phyloP scores from a whole-genome alignment of 2,888 invertebrate genomes.

The Drosophila kuntzei region DNA sequence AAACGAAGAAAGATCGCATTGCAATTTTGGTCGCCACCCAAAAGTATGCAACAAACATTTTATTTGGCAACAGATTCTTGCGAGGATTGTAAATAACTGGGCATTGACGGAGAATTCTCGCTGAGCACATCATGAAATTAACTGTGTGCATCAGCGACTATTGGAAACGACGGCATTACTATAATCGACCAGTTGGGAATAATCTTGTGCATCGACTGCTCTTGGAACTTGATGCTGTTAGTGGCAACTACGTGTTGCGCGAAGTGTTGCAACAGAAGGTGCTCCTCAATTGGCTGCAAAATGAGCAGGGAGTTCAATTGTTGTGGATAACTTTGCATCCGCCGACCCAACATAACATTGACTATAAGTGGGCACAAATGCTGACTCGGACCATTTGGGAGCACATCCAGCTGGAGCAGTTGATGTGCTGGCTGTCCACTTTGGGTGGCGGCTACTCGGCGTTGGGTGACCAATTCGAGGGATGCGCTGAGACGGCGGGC shows the following conservation, averaged over 20 bases:
- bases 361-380: conserved; percentile 88
- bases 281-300: conserved; percentile 55
- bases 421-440: conserved; percentile 97
- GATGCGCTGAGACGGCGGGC: conserved; percentile 94
- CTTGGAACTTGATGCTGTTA: conserved; percentile 68
- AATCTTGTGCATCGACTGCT: conserved; percentile 42
- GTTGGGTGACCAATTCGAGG: conserved; percentile 93
- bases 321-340: conserved; percentile 86
- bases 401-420: conserved; percentile 91
- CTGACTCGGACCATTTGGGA: conserved; percentile 87
- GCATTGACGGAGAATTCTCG: neutral
- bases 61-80: neutral
- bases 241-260: conserved; percentile 70
- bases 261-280: conserved; percentile 73
- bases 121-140: conserved; percentile 59
- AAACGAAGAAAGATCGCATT: neutral
- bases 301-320: conserved; percentile 50
- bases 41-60: conserved; percentile 44
- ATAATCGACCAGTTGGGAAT: conserved; percentile 27
- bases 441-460: conserved; percentile 98
- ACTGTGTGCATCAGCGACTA: conserved; percentile 78
- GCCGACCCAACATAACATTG: conserved; percentile 88
- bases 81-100: neutral
- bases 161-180: conserved; percentile 63
- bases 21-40: conserved; percentile 16